Base-by-base conservation (phyloP, 2,113 vertebrate species). In the Zosterops japonicus region DNA sequence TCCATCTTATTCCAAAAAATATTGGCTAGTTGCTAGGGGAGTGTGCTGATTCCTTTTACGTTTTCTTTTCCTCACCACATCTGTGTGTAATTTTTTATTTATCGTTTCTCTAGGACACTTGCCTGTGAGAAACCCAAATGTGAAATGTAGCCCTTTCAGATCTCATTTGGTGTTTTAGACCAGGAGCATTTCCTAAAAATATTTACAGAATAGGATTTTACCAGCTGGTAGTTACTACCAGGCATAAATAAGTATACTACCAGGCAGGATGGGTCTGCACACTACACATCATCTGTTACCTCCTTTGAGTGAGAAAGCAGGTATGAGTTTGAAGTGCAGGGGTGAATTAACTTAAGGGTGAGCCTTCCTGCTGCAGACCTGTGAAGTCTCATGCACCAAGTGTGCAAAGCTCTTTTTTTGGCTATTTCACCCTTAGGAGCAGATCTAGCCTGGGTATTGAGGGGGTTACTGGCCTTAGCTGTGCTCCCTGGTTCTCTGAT, bases 181-280 rank as follows among this genome's bases (percentile, higher is more conserved):
- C 90, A 92, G 21, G 50, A 96, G n/a, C 57, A 80, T 93, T 97
- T 97, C 94, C 93, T 94, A 94, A 59, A 92, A 93, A 57, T 95
- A 87, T 95, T 97, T 96, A 93, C 85, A 94, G 87, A 94, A 69
- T 10, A 87, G 46, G 44, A 41, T 72, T 88, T 88, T 71, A 93
- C 46, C 89, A 93, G 88, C 49, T 92, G 61, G 5, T 83, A 60
- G 78, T 83, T 83, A 71, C 33, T 63, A 42, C 25, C 25, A 56
- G 36, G 20, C 15, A 21, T 33, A 60, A 55, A 78, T 2, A 41
- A 24, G 11, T 60, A 20, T 7, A 39, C 23, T 24, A 49, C 6
- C 22, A 49, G 47, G 22, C 23, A 24, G 12, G 23, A 33, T 52
- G n/a, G 8, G 20, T 50, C 35, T 57, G 29, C n/a, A 53, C 2